Base-by-base conservation (phyloP, 1,140 invertebrate species). In the Brachionus plicatilis region DNA sequence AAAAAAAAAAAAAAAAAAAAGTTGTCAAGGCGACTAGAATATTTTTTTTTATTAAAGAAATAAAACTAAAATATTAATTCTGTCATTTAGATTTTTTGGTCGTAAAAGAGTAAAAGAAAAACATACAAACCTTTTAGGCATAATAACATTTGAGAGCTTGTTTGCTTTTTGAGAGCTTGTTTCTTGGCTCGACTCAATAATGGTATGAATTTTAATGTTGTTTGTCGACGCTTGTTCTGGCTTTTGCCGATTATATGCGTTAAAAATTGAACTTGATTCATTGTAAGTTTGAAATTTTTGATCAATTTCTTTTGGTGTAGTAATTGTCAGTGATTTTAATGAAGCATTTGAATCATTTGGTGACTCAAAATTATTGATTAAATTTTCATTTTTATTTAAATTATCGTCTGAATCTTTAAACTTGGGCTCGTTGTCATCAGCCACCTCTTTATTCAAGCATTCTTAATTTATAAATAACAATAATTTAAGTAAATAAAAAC, bases 71-170 rank as follows among this genome's bases (percentile, higher is more conserved):
- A 60, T 60, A 20, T 20, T 20, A 60, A 60, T 20, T 60, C 53
- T 60, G 53, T 60, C 53, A 60, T 60, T 60, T 60, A 68, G 27
- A 68, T 11, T 33, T 68, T 68, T 33, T 33, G 33, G n/a, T 41
- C 27, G 66, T 68, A 41, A 24, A n/a, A 68, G 33, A 68, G 27
- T 68, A 72, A 41, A 72, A 72, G 41, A 72, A 41, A 43, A 72
- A 72, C 33, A 72, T 41, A 43, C 37, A 72, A 41, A 72, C 68
- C 37, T 72, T 72, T 72, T 72, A 43, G 68, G 68, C 68, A 72
- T 72, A 72, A 72, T 72, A 72, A 72, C 68, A 41, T 41, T 72
- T 72, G 68, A 72, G 33, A 72, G 37, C 7, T 72, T 72, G 68
- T 43, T 72, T 41, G 37, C 37, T 72, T 37, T 72, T 72, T 72